phyloP scores from a whole-genome alignment of 2,888 invertebrate species.

The Pomacea canaliculata region DNA sequence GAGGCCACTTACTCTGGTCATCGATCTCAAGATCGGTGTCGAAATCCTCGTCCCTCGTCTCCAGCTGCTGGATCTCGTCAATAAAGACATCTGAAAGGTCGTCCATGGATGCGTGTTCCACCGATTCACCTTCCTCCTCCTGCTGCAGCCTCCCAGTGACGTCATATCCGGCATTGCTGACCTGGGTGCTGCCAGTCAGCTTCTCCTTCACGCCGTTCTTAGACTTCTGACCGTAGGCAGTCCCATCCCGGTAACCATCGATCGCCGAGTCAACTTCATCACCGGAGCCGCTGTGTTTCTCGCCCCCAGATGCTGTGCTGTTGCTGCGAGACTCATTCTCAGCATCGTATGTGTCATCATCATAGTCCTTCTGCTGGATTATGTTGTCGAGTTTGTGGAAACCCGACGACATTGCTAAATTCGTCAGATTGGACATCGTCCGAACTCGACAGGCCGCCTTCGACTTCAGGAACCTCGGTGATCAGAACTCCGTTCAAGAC shows the following conservation, averaged over 20 bases:
- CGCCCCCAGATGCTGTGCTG: too few species aligned
- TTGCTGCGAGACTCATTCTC: not conserved
- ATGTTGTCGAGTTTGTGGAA: not conserved
- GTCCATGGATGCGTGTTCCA: slow-evolving; percentile 19
- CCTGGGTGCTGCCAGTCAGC: not conserved
- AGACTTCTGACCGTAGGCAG: too few species aligned
- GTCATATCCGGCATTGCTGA: not conserved
- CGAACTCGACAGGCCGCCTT: not conserved
- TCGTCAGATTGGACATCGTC: not conserved
- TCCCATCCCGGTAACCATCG: too few species aligned
- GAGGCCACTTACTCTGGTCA: slow-evolving; percentile 22
- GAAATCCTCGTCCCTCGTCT: slow-evolving; percentile 21
- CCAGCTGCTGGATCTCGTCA: not conserved
- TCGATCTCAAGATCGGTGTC: slow-evolving; percentile 27
- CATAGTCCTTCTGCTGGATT: not conserved
- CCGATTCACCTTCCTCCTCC: slow-evolving; percentile 10
- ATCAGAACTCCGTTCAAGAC: slow-evolving; percentile 8
- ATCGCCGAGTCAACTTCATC: too few species aligned
- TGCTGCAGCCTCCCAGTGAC: not conserved
- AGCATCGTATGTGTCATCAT: not conserved
- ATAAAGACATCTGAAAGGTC: slow-evolving; percentile 12
- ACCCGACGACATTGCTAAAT: not conserved
- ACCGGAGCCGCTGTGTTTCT: too few species aligned
- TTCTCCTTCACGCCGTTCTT: too few species aligned
- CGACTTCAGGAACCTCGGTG: slow-evolving; percentile 21